phyloP scores from a whole-genome alignment of 1,140 invertebrate genomes.

The Neomicropteryx cornuta region DNA sequence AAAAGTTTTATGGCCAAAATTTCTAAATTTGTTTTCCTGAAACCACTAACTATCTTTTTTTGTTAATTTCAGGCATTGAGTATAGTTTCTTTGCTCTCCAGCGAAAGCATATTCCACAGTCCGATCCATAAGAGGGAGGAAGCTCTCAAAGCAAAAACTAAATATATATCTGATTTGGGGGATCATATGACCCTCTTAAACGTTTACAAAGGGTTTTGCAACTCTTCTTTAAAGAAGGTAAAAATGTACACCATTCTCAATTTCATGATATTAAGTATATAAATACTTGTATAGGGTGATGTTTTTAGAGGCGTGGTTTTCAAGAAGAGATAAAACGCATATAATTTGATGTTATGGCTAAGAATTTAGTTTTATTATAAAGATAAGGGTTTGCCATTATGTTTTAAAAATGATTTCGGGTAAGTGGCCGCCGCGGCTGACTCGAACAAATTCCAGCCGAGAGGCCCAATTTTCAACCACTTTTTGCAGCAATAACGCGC shows the following conservation, averaged over 20 bases:
- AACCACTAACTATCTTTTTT: constrained; percentile 3
- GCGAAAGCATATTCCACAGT: constrained; percentile 48
- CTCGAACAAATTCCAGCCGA: too few species aligned
- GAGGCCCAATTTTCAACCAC: too few species aligned
- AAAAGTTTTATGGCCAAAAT: constrained; percentile 18
- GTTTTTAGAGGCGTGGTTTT: neutral
- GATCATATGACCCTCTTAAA: constrained; percentile 91
- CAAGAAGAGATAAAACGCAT: too few species aligned
- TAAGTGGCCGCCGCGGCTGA: too few species aligned
- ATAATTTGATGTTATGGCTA: too few species aligned
- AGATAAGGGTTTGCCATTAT: too few species aligned
- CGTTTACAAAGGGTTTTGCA: constrained; percentile 71
- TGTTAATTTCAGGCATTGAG: constrained; percentile 38
- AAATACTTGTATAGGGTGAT: neutral
- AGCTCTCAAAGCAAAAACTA: constrained; percentile 54
- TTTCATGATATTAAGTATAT: constrained; percentile 1
- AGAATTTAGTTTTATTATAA: too few species aligned
- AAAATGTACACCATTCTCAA: constrained; percentile 11
- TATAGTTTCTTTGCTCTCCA: constrained; percentile 46
- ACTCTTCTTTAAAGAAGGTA: constrained; percentile 62
- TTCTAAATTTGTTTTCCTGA: neutral
- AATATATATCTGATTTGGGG: constrained; percentile 79
- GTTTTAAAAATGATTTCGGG: too few species aligned
- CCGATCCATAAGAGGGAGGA: constrained; percentile 52
- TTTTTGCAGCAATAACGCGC: too few species aligned